phyloP scores from a whole-genome alignment of 2,797 vertebrate species.

The Crypturellus tataupa region DNA sequence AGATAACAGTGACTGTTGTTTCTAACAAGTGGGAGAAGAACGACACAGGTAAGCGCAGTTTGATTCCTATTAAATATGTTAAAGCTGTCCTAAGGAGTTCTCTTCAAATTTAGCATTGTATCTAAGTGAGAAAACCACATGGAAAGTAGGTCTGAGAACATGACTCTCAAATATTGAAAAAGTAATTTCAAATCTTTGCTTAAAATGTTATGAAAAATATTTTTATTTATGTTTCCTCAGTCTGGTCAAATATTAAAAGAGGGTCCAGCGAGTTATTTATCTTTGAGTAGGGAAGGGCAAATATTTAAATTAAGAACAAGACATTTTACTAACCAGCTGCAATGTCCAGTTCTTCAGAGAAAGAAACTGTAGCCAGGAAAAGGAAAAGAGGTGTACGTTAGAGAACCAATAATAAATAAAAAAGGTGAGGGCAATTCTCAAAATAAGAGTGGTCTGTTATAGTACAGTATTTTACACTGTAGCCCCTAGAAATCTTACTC shows the following conservation, averaged over 20 bases:
- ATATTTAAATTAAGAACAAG: not conserved
- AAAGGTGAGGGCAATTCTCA: not conserved
- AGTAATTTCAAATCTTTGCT: not conserved
- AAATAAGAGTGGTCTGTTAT: not conserved
- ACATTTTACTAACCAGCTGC: slow-evolving; percentile 88
- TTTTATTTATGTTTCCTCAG: not conserved
- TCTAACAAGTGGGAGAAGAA: slow-evolving; percentile 76
- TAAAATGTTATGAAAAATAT: not conserved
- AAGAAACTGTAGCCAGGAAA: slow-evolving; percentile 86
- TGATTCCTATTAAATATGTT: not conserved
- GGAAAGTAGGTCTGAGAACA: not conserved
- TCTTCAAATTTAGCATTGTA: not conserved
- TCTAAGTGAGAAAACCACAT: not conserved
- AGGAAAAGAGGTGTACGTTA: not conserved
- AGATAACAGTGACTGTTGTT: slow-evolving; percentile 91
- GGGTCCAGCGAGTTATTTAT: not conserved
- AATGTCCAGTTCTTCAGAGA: slow-evolving; percentile 96
- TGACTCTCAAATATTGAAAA: not conserved
- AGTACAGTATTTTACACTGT: not conserved
- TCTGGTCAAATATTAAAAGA: not conserved
- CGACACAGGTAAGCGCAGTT: not conserved
- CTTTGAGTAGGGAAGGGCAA: not conserved
- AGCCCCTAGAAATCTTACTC: not conserved
- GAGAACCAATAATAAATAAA: not conserved
- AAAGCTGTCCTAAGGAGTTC: not conserved